A percentile compares a stretch with the other conserved stretches of the same genome.
phyloP scores from a whole-genome alignment of 2,113 vertebrate genomes.

The Speoplatyrhinus poulsoni region DNA sequence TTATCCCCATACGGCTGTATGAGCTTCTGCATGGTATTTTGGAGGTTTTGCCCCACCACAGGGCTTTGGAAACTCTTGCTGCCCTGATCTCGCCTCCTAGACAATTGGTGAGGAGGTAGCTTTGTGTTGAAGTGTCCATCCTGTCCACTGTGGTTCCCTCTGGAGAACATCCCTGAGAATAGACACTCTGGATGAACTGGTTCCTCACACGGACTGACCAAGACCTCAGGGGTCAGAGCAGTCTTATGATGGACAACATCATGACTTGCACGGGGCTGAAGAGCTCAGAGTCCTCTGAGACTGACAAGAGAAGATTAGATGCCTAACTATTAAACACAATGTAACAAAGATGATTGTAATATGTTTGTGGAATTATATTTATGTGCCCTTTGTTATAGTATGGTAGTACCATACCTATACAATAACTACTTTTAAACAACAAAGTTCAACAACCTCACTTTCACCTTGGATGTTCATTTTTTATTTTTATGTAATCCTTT shows the following conservation, averaged over 20 bases:
- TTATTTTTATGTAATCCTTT: too few species aligned
- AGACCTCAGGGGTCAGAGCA: constrained; percentile 25
- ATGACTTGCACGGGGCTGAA: constrained; percentile 17
- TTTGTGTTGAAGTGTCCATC: constrained; percentile 70
- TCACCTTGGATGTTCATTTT: too few species aligned
- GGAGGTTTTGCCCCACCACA: constrained; percentile 57
- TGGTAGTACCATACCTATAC: too few species aligned
- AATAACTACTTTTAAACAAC: too few species aligned
- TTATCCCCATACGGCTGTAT: constrained; percentile 78
- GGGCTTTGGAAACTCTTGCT: constrained; percentile 74
- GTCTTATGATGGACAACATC: constrained; percentile 25
- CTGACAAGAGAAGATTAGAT: constrained; percentile 18
- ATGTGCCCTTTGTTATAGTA: too few species aligned
- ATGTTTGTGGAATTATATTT: neutral
- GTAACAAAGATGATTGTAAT: neutral
- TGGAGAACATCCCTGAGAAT: constrained; percentile 77
- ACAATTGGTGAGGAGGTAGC: constrained; percentile 57
- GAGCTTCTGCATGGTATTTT: constrained; percentile 79
- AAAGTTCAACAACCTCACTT: too few species aligned
- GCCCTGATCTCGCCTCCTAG: constrained; percentile 69
- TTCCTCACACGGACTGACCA: constrained; percentile 31
- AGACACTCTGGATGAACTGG: constrained; percentile 30
- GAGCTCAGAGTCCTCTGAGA: constrained; percentile 2
- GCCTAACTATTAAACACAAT: neutral
- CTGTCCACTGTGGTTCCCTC: constrained; percentile 75